Evolutionary conservation across 2,888 invertebrate genomes (phyloP).

Genomic region (Torymus aiolomorphi): DNA sequence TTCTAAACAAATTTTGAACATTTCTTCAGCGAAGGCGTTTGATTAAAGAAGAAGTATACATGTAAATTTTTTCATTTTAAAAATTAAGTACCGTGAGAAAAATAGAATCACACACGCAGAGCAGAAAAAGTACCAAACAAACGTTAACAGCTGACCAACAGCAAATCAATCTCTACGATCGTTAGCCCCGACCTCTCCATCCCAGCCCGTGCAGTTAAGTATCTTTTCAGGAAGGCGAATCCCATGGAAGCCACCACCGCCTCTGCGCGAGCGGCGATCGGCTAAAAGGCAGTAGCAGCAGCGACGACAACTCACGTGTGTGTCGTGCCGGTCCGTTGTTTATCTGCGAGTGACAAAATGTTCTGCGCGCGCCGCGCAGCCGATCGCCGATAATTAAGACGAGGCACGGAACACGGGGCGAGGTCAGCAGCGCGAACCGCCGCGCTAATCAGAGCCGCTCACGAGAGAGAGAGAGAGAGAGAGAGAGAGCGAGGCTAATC

Average conservation of each 20-base stretch:
- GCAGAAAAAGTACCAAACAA: not conserved
- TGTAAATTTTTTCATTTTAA: too few relatives aligned
- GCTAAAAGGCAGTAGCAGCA: constrained; percentile 3
- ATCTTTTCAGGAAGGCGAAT: constrained; percentile 55
- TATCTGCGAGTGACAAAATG: constrained; percentile 58
- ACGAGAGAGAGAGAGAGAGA: constrained; percentile 13
- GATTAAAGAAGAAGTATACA: too few relatives aligned
- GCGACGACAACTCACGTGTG: not conserved
- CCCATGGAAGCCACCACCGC: constrained; percentile 2
- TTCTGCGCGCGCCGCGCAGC: constrained; percentile 27
- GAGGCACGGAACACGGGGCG: constrained; percentile 39
- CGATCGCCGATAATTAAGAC: constrained; percentile 57
- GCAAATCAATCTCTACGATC: constrained; percentile 38
- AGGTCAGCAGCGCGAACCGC: constrained; percentile 37
- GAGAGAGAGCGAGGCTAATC: too few relatives aligned
- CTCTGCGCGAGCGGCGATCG: not conserved
- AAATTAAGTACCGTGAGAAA: not conserved
- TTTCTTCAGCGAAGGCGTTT: too few relatives aligned
- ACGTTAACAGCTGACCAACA: not conserved
- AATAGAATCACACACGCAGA: too few relatives aligned
- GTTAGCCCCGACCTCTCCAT: constrained; percentile 26
- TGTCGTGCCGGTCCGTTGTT: constrained; percentile 55
- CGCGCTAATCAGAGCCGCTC: constrained; percentile 51
- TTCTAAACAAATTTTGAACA: too few relatives aligned
- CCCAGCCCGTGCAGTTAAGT: not conserved